Percentiles rank a stretch among this genome's conserved stretches.
Conservation (phyloP, 2,888 invertebrate species). For the Drosophila pegasa region DNA sequence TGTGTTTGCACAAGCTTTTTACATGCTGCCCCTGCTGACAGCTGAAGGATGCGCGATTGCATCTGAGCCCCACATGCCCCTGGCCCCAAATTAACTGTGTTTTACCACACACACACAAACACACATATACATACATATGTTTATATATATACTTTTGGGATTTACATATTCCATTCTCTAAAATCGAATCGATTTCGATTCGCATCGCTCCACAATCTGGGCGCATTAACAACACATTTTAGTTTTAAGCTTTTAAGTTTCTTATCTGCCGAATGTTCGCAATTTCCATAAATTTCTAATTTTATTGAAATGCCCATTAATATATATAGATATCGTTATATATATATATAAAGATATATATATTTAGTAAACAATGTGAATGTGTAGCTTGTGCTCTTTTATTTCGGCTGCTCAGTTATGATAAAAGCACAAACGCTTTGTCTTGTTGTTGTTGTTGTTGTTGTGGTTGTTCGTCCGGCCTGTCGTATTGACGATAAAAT, state of each 20-base stretch:
- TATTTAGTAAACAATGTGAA: slow-evolving; percentile 2
- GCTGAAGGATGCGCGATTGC: slow-evolving; percentile 61
- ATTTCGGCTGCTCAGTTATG: slow-evolving; percentile 31
- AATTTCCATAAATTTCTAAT: slow-evolving; percentile 81
- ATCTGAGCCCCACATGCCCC: slow-evolving; percentile 23
- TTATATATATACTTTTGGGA: background rate
- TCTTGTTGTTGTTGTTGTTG: slow-evolving; percentile 14
- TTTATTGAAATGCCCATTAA: slow-evolving; percentile 73
- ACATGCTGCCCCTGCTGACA: slow-evolving; percentile 48
- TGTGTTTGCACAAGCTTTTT: slow-evolving; percentile 59
- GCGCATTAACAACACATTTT: slow-evolving; percentile 77
- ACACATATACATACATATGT: background rate
- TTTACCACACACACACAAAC: background rate
- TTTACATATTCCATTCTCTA: slow-evolving; percentile 48
- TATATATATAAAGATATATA: background rate
- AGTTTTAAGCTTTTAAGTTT: slow-evolving; percentile 78
- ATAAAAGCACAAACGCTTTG: slow-evolving; percentile 35
- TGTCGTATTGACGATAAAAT: slow-evolving; percentile 66
- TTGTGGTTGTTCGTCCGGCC: slow-evolving; percentile 12
- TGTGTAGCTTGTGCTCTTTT: slow-evolving; percentile 38
- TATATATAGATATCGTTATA: slow-evolving; percentile 32
- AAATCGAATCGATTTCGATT: slow-evolving; percentile 45
- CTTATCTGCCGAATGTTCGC: slow-evolving; percentile 57
- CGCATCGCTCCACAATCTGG: slow-evolving; percentile 52
- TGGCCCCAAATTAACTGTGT: slow-evolving; percentile 10